Base-by-base conservation (phyloP, 1,140 invertebrate species). In the Drosophila sucinea region DNA sequence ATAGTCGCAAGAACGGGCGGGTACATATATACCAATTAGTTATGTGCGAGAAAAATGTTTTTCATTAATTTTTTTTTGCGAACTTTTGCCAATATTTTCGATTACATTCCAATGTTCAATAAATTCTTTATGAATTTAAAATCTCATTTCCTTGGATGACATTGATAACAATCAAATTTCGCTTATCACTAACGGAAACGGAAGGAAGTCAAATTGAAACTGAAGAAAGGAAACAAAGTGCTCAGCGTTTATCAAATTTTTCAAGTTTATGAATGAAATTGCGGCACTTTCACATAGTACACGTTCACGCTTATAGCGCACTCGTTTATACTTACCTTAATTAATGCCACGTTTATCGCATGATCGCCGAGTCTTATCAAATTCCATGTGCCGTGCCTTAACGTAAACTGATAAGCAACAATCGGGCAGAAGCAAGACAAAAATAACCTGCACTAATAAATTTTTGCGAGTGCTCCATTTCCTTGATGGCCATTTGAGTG, bases 391-490 rank as follows among this genome's bases (percentile, higher is more conserved):
- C 32, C 35, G 11, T 65, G 10, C 10, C 38, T 41, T 41, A 41
- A n/a, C 40, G n/a, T n/a, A 30, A 29, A 27, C 65, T 64, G 75
- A 83, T 83, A 83, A 69, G 65, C 38, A 62, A 47, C 55, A 23
- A 17, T 35, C 7, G 17, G 17, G 17, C 1, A 17, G 11, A 40
- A 65, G 55, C 27, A 64, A 38, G 47, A 60, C 47, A 57, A 86
- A 82, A 81, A 86, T 86, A 85, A 87, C 79, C 83, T 86, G 71
- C 79, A 70, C 82, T 73, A 87, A 87, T 87, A 85, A 67, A 82
- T 79, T 86, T 76, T 47, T 41, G 75, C 66, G 27, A 82, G 75
- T 64, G 51, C 62, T 61, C 60, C 57, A 73, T 68, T 32, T 68
- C 44, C 66, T 56, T 67, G 30, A 66, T 64, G 44, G 56, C 23